Evolutionary conservation across 2,888 invertebrate species (phyloP), one percentile per base, ranked within the genome.

Genomic region (Eledona agricola): DNA sequence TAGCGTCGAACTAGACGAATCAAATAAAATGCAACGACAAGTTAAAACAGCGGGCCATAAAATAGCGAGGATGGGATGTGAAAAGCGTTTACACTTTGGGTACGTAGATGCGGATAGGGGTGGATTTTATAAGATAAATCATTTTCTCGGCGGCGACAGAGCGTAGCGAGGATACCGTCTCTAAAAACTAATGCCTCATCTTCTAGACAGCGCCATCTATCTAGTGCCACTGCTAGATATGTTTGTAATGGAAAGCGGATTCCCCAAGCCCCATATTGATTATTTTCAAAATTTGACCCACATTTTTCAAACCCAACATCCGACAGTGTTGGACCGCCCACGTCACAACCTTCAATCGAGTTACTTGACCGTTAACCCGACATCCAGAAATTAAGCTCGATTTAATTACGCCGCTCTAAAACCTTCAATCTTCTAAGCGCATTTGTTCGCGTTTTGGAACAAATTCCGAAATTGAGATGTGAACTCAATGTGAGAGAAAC

Each of bases 91-190:
- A 43, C 54, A 55, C 51, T 52, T 54, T 26, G 4, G 11, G 19
- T 34, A 47, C 42, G 43, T 43, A 40, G 12, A 31, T 38, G 16
- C 11, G 23, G 17, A 31, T 31, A 23, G 38, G 23, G 25, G 29
- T 38, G 45, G 20, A 52, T 45, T 52, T 32, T 26, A 49, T 35
- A 50, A 60, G 49, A 62, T 62, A 60, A 62, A 62, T 62, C 59
- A 60, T 60, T 58, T 53, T 49, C 40, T 31, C 38, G 28, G 38
- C 56, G 45, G 47, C 43, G 49, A 43, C 43, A 49, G 52, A 56
- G 52, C 53, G 55, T 29, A 46, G 55, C 51, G 51, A 50, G 51
- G 51, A 57, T 51, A 31, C 50, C 46, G 53, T 28, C 51, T 51
- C 46, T 35, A 47, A 56, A n/a, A n/a, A n/a, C n/a, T n/a, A n/a